Evolutionary conservation across 2,888 invertebrate genomes (phyloP).

Genomic region (Iselma pallidipennis): DNA sequence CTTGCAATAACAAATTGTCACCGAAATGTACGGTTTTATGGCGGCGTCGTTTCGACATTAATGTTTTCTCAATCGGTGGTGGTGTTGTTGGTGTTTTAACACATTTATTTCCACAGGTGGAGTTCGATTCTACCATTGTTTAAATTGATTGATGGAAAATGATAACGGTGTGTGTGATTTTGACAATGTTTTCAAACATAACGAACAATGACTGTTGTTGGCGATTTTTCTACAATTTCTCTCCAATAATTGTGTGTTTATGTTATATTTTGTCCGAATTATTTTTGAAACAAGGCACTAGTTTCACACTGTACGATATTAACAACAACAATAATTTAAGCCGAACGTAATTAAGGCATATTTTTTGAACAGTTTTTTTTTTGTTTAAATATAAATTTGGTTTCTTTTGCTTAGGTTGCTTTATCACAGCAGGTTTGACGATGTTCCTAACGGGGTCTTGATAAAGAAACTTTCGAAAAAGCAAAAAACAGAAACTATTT

Average conservation of each 20-base stretch:
- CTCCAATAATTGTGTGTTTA: conserved; percentile 34
- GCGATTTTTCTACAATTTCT: conserved; percentile 15
- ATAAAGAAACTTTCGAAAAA: not conserved
- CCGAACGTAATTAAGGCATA: conserved; percentile 49
- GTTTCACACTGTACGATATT: conserved; percentile 33
- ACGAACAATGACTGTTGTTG: conserved; percentile 31
- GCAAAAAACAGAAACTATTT: no score
- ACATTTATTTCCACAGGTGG: conserved; percentile 50
- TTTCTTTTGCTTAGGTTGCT: conserved; percentile 18
- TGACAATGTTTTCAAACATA: conserved; percentile 39
- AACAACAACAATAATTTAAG: conserved; percentile 39
- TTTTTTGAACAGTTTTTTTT: conserved; percentile 41
- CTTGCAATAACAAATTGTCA: conserved; percentile 74
- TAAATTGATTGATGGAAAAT: conserved; percentile 19
- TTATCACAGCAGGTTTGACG: conserved; percentile 54
- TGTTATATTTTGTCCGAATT: conserved; percentile 24
- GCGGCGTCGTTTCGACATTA: conserved; percentile 69
- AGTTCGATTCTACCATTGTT: conserved; percentile 55
- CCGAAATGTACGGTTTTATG: conserved; percentile 81
- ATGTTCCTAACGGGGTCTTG: conserved; percentile 34
- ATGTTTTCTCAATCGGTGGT: conserved; percentile 50
- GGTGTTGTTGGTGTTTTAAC: conserved; percentile 48
- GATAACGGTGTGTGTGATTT: conserved; percentile 16
- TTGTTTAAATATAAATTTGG: not conserved
- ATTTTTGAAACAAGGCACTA: conserved; percentile 48